Percentiles rank a stretch among this genome's conserved stretches.
These are phyloP conservation scores for Scaptomyza parva DNA, from an alignment of 2,888 invertebrate species.

Conservation along the genomic window DNA sequence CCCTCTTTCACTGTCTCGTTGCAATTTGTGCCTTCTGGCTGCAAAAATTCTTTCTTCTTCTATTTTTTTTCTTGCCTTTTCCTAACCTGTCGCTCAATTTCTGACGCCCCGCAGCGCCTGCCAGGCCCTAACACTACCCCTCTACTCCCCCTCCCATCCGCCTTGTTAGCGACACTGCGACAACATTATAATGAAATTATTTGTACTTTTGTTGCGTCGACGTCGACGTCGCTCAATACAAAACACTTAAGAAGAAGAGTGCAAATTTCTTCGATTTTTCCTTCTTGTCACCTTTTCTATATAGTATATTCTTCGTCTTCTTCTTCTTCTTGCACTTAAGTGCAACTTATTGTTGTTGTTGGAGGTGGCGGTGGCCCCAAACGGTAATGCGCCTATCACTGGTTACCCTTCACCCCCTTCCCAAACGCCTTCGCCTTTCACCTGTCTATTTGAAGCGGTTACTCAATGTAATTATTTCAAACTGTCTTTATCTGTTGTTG, in stretches of 20 bases:
- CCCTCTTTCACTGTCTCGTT: not conserved
- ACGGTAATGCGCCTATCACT: constrained; percentile 26
- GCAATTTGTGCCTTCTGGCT: constrained; percentile 9
- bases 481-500: constrained; percentile 59
- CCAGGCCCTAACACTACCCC: no score
- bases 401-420: no score
- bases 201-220: constrained; percentile 62
- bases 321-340: constrained; percentile 20
- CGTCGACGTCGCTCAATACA: constrained; percentile 33
- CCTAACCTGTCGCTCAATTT: constrained; percentile 38
- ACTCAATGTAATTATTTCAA: constrained; percentile 73
- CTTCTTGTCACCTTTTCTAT: constrained; percentile 27
- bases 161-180: constrained; percentile 26
- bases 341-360: constrained; percentile 50
- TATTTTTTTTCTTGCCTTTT: constrained; percentile 12
- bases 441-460: not conserved
- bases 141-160: not conserved
- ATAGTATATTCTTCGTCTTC: not conserved
- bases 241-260: constrained; percentile 4
- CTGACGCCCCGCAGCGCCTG: not conserved
- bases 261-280: constrained; percentile 58
- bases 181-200: constrained; percentile 77
- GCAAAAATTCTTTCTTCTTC: no score
- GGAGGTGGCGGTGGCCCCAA: constrained; percentile 18
- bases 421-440: not conserved